Base-by-base conservation (phyloP, 2,113 vertebrate species). In the Miniopterus natalensis region DNA sequence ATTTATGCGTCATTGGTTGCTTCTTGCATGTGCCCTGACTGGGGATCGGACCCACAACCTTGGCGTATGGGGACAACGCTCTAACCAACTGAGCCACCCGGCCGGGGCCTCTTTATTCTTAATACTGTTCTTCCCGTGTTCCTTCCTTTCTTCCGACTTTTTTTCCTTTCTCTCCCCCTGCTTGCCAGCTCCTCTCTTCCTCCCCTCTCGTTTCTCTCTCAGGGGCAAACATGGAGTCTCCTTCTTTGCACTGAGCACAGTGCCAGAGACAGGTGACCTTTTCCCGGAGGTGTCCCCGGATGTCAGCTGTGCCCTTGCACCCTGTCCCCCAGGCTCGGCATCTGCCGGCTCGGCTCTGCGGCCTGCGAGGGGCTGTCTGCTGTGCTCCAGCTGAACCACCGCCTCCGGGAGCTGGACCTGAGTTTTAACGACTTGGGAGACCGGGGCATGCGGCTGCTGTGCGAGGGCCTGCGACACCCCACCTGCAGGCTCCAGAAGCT, bases 401-500 rank as follows among this genome's bases (percentile, higher is more conserved):
- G 68, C 40, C 92, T 98, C 4, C 20, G 2, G 36, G 97, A 94
- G 3, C 93, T 98, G 73, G 92, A 97, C 27, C 84, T 98, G 85
- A 96, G 96, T 14, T 95, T 94, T 68, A 97, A 97, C 2, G 95
- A 95, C 68, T 59, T 98, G 57, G 97, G 96, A 8, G 97, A 98
- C 63, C 1, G 0, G 0, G 98, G 97, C 61, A 8, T 90, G 29
- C 2, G 42, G 10, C 31, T 86, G 47, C 80, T 98, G 57, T 92
- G 94, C 0, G 49, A 95, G n/a, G 98, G 96, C 10, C 90, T 97
- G 45, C 53, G 23, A 13, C 95, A 97, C 17, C 90, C 95, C 2
- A 21, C 63, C 51, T 97, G 98, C 93, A 92, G 93, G 29, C 96
- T 98, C 9, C 94, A 86, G 86, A 98, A 95, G 55, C 94, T 98